These are phyloP conservation scores for Glossophaga mutica DNA, from an alignment of 2,797 vertebrate species.

Conservation along the genomic window DNA sequence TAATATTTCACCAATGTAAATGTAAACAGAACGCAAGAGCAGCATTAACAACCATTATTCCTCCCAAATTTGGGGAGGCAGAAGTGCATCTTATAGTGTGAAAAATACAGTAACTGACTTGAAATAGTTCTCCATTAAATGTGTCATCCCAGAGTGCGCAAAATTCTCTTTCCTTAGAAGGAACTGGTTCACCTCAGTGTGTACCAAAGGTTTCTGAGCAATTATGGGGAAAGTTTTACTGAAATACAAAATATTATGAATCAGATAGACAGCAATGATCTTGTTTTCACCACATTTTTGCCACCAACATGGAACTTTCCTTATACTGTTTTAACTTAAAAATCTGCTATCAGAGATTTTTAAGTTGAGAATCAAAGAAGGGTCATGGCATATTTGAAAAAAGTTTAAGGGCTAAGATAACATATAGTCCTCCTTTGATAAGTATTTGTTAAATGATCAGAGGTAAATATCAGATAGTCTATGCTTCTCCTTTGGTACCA, in stretches of 20 bases:
- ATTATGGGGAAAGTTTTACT: not conserved
- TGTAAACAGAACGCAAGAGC: no score
- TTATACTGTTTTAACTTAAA: not conserved
- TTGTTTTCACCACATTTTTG: constrained; percentile 7
- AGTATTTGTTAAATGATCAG: not conserved
- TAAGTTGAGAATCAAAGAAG: not conserved
- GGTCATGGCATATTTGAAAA: not conserved
- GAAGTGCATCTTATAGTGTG: no score
- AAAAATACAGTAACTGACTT: not conserved
- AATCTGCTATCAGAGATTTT: not conserved
- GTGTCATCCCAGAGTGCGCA: not conserved
- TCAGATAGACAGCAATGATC: not conserved
- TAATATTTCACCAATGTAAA: no score
- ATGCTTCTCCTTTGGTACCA: not conserved
- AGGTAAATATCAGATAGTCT: not conserved
- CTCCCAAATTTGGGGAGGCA: no score
- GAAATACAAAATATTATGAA: not conserved
- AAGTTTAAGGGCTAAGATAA: not conserved
- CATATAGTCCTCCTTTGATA: not conserved
- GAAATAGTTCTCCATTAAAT: not conserved
- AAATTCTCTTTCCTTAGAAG: not conserved
- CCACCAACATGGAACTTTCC: not conserved
- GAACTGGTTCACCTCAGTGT: not conserved
- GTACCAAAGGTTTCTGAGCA: not conserved
- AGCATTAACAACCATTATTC: no score